Evolutionary conservation across 2,888 invertebrate species (phyloP).

Genomic region (Nysson spinosus): DNA sequence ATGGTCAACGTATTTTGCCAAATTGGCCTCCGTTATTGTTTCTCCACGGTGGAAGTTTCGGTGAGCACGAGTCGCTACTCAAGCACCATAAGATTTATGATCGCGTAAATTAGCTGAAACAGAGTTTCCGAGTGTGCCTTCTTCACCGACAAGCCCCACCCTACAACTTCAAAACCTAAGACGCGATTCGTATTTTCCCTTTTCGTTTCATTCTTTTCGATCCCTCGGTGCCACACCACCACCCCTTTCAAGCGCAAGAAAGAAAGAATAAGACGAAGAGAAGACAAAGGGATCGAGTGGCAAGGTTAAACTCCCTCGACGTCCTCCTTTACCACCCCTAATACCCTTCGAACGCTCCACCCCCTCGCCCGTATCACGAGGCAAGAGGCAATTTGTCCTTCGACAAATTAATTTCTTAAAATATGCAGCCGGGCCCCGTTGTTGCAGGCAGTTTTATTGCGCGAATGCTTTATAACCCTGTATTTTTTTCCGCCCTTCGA

Average conservation of each 20-base stretch:
- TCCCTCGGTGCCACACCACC: background rate
- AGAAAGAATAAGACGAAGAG: constrained; percentile 5
- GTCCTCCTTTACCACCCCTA: background rate
- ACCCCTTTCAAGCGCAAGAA: constrained; percentile 40
- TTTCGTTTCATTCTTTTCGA: constrained; percentile 7
- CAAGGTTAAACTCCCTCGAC: constrained; percentile 41
- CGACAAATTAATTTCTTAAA: constrained; percentile 67
- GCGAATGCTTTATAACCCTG: constrained; percentile 58
- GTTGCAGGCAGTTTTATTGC: constrained; percentile 63
- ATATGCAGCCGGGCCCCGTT: constrained; percentile 56
- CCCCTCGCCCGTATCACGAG: constrained; percentile 35
- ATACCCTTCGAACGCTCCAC: constrained; percentile 1
- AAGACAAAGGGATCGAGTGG: constrained; percentile 20
- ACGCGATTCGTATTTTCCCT: constrained; percentile 5
- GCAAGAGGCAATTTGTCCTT: constrained; percentile 64
- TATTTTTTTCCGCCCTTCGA: constrained; percentile 36
- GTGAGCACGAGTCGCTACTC: constrained; percentile 5
- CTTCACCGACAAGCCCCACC: too few relatives aligned
- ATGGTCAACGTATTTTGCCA: constrained; percentile 28
- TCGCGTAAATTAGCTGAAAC: constrained; percentile 67
- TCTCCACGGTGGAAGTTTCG: constrained; percentile 10
- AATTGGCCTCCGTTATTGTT: constrained; percentile 51
- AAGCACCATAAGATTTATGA: constrained; percentile 62
- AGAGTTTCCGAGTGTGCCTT: constrained; percentile 47
- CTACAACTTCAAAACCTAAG: constrained; percentile 8